Conservation (phyloP, 2,113 vertebrate genomes). For the Syrmaticus mikado region DNA sequence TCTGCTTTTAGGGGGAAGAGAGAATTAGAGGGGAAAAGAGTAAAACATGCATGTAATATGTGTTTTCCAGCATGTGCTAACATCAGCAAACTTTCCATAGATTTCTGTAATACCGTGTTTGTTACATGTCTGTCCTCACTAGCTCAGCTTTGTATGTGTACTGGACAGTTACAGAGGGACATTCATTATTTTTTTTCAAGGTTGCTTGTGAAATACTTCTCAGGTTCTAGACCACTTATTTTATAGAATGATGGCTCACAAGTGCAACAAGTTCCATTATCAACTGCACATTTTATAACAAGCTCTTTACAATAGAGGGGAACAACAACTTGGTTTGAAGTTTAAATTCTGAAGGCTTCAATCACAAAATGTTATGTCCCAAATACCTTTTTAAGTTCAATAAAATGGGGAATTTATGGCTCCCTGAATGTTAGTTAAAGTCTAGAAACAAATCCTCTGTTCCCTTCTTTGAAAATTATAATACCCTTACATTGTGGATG, state of each 20-base stretch:
- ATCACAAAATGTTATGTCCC: background rate
- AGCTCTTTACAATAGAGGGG: background rate
- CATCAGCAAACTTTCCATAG: background rate
- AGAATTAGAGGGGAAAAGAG: background rate
- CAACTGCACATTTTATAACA: background rate
- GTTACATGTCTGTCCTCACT: background rate
- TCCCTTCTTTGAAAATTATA: background rate
- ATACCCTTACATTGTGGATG: background rate
- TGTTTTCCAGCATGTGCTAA: background rate
- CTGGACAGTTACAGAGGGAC: background rate
- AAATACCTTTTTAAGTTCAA: conserved; percentile 3
- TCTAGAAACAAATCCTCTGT: background rate
- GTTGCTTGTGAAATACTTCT: background rate
- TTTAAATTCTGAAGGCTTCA: conserved; percentile 20
- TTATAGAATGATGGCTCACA: background rate
- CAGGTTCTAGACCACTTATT: conserved; percentile 13
- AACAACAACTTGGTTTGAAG: background rate
- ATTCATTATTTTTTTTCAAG: background rate
- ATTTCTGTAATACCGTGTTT: background rate
- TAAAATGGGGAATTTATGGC: conserved; percentile 2
- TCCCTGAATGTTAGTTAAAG: conserved; percentile 5
- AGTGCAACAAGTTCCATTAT: background rate
- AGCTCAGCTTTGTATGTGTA: background rate
- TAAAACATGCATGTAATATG: background rate
- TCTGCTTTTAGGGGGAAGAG: background rate